These are phyloP conservation scores for Ianthella basta DNA, from an alignment of 37 sponge, comb jelly and placozoan species.

Conservation along the genomic window DNA sequence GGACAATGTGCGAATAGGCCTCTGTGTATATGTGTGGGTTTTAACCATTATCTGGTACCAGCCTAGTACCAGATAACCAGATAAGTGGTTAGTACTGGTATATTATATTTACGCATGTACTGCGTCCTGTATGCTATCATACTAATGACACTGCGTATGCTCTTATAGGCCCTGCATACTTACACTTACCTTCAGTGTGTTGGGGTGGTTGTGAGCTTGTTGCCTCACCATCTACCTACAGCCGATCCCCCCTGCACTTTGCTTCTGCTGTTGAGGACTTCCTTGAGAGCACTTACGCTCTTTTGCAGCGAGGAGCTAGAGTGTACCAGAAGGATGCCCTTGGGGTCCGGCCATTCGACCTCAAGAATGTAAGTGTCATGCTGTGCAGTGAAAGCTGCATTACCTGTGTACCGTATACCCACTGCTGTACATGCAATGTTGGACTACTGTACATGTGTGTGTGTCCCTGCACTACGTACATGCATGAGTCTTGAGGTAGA, in stretches of 20 bases:
- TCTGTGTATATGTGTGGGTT: background rate
- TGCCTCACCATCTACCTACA: background rate
- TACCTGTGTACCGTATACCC: background rate
- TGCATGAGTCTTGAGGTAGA: conserved; percentile 23
- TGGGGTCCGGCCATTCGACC: conserved; percentile 66
- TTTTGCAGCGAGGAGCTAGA: conserved; percentile 56
- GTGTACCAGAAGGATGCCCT: conserved; percentile 45
- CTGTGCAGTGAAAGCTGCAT: background rate
- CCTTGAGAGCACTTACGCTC: conserved; percentile 60
- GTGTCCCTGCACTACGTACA: conserved; percentile 8
- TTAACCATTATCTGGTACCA: background rate
- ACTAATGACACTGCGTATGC: too few relatives aligned
- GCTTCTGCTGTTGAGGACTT: conserved; percentile 35
- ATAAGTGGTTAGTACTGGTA: too few relatives aligned
- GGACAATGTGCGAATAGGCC: background rate
- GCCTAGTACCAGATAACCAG: background rate
- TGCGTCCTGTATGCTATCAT: too few relatives aligned
- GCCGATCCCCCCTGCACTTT: conserved; percentile 74
- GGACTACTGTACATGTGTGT: conserved; percentile 13
- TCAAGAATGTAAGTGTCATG: conserved; percentile 50
- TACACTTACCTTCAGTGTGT: too few relatives aligned
- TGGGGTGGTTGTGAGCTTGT: too few relatives aligned
- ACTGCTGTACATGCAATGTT: background rate
- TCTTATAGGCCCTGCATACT: too few relatives aligned
- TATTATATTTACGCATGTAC: too few relatives aligned